phyloP scores from a whole-genome alignment of 1,140 invertebrate species.

The Callitettix versicolor region DNA sequence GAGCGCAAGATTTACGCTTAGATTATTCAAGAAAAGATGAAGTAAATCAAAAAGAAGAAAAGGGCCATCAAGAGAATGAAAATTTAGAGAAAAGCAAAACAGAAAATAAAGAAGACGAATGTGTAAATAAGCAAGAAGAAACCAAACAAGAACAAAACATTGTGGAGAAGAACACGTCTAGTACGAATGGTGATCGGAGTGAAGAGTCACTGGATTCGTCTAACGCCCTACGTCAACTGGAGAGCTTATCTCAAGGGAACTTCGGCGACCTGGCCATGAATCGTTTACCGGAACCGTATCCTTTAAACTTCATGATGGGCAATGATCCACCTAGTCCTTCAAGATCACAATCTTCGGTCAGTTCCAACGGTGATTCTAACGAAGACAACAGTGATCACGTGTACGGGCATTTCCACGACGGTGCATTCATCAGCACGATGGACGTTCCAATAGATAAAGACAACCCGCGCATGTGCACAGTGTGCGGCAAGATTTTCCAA shows the following conservation, averaged over 20 bases:
- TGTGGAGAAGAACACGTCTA: slow-evolving; percentile 34
- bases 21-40: slow-evolving; percentile 12
- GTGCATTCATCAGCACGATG: slow-evolving; percentile 56
- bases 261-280: slow-evolving; percentile 44
- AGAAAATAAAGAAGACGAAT: neutral
- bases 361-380: slow-evolving; percentile 42
- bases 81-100: slow-evolving; percentile 10
- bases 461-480: slow-evolving; percentile 75
- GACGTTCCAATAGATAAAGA: slow-evolving; percentile 76
- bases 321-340: slow-evolving; percentile 40
- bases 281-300: slow-evolving; percentile 37
- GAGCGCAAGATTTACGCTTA: neutral
- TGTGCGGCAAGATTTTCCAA: slow-evolving; percentile 88
- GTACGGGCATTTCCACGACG: slow-evolving; percentile 60
- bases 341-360: slow-evolving; percentile 40
- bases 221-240: slow-evolving; percentile 65
- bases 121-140: slow-evolving; percentile 22
- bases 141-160: slow-evolving; percentile 27
- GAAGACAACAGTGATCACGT: slow-evolving; percentile 47
- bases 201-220: slow-evolving; percentile 21
- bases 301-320: slow-evolving; percentile 35
- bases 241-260: slow-evolving; percentile 68
- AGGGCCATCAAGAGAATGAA: slow-evolving; percentile 12
- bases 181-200: slow-evolving; percentile 30
- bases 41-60: slow-evolving; percentile 17